These are phyloP conservation scores for Coptodon bakossiorum DNA, from an alignment of 2,113 vertebrate genomes.

Conservation along the genomic window DNA sequence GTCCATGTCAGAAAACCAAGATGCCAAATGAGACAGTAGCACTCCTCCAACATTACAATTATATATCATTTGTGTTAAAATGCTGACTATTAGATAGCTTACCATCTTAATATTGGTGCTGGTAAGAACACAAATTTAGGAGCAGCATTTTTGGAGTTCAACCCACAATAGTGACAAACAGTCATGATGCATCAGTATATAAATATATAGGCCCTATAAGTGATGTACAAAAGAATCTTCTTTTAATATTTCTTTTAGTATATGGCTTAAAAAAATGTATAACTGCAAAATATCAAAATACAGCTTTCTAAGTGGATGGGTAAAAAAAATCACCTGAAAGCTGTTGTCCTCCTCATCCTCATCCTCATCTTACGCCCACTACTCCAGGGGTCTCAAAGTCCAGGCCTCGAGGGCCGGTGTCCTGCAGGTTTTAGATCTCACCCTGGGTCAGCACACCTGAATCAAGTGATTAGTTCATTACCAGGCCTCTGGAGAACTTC, in stretches of 20 bases:
- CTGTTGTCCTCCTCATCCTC: not conserved
- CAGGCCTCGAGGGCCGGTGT: not conserved
- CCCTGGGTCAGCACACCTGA: no score
- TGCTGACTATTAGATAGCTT: no score
- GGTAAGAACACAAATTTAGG: not conserved
- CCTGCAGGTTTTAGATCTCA: no score
- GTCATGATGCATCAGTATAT: not conserved
- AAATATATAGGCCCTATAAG: not conserved
- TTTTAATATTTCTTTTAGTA: not conserved
- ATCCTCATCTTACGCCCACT: not conserved
- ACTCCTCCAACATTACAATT: not conserved
- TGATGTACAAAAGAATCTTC: not conserved
- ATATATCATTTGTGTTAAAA: not conserved
- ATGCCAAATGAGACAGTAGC: not conserved
- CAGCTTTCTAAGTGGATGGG: not conserved
- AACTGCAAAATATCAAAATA: not conserved
- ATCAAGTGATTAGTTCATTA: no score
- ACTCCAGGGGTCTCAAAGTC: not conserved
- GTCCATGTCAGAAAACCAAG: not conserved
- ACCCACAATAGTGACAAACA: not conserved
- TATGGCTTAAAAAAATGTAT: not conserved
- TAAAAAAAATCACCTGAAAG: not conserved
- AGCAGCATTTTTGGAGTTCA: not conserved
- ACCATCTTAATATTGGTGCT: not conserved
- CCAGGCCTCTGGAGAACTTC: no score